phyloP scores from a whole-genome alignment of 2,888 invertebrate species.

The Brachyptera putata region DNA sequence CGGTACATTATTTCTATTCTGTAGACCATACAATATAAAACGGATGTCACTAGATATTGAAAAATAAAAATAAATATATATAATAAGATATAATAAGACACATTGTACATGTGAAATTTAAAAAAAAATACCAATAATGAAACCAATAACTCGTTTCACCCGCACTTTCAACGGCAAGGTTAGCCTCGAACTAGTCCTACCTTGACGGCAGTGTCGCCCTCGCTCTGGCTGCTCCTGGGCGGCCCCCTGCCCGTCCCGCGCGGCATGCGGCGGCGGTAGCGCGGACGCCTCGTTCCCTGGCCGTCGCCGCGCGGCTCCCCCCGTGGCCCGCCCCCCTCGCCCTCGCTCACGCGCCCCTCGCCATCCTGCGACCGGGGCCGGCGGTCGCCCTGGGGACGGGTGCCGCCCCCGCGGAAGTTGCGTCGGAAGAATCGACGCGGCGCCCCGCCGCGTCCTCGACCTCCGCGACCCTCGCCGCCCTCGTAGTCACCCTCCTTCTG shows the following conservation, averaged over 20 bases:
- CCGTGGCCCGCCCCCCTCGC: constrained; percentile 42
- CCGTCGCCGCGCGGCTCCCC: constrained; percentile 2
- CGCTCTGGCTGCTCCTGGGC: constrained; percentile 37
- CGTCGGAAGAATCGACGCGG: constrained; percentile 53
- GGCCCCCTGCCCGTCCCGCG: constrained; percentile 38
- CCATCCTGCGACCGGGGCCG: constrained; percentile 63
- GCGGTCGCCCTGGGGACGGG: constrained; percentile 51
- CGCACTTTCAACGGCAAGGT: too few relatives aligned
- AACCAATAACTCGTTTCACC: too few relatives aligned
- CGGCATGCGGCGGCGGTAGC: constrained; percentile 46
- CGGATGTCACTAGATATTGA: too few relatives aligned
- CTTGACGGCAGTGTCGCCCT: constrained; percentile 37
- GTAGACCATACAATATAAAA: too few relatives aligned
- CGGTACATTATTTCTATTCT: too few relatives aligned
- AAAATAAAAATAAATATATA: too few relatives aligned
- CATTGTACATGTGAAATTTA: too few relatives aligned
- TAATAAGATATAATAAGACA: too few relatives aligned
- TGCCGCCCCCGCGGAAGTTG: constrained; percentile 63
- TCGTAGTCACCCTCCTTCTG: constrained; percentile 38
- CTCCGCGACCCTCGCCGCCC: constrained; percentile 38
- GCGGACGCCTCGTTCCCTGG: constrained; percentile 41
- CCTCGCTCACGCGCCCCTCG: constrained; percentile 39
- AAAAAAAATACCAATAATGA: too few relatives aligned
- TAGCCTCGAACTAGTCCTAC: too few relatives aligned
- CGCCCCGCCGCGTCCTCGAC: constrained; percentile 44